Base-by-base conservation (phyloP, 2,888 invertebrate species). In the Apodemia duryi region DNA sequence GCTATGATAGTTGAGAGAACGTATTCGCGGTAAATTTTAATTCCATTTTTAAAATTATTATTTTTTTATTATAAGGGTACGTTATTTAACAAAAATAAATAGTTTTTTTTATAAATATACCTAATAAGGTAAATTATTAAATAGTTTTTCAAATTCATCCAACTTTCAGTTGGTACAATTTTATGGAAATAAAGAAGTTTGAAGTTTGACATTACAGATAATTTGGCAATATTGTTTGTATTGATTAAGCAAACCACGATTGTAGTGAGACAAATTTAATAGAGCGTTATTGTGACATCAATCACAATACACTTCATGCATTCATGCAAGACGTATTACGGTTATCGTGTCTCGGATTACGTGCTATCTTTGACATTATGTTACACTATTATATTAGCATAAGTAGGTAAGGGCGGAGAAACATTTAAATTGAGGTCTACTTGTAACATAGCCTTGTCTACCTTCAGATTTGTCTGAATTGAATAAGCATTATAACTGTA, bases 291-390 rank as follows among this genome's bases (percentile, higher is more conserved):
- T 85, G 75, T 83, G 69, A 80, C 84, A 84, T 74, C 67, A 64
- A 75, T 75, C 75, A 72, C 72, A 72, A 72, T 79, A 75, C 72
- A 70, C 69, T 67, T 74, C 74, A 75, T 75, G 74, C 73, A 75
- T 77, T 79, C 75, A 77, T 73, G 75, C 74, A 77, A 74, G 70
- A 73, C 70, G 66, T 69, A 68, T 74, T 75, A 71, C 72, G 73
- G 79, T 61, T 51, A 49, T 38, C 75, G 81, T 73, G 75, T 57
- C 54, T 52, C 54, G 5, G 78, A 76, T 79, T 71, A 73, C 71
- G 65, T 67, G 29, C 65, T 65, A 74, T 75, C 72, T 77, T 76
- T 82, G 84, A 84, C 86, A 87, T 86, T 87, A 80, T 77, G 80
- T 81, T 79, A 75, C 69, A 32, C 11, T 29, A 70, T 68, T 73